Evolutionary conservation across 2,113 vertebrate genomes (phyloP).

Genomic region (Oplegnathus fasciatus): DNA sequence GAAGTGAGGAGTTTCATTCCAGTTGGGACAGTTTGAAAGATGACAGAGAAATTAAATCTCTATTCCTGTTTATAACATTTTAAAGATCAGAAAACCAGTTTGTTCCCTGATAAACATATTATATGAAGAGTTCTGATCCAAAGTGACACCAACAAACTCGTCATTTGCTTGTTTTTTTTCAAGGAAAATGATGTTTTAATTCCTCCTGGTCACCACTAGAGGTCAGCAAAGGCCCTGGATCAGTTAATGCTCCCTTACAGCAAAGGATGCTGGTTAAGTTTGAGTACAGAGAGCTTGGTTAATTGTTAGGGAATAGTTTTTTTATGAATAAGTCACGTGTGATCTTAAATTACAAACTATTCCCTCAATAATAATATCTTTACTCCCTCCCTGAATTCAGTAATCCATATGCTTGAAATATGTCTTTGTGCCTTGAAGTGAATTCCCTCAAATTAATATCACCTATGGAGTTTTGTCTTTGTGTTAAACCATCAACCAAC

Average conservation of each 20-base stretch:
- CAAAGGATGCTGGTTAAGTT: too few species aligned
- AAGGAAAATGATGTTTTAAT: background rate
- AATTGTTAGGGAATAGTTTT: background rate
- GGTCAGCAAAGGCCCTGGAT: background rate
- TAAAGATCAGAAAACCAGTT: background rate
- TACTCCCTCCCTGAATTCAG: background rate
- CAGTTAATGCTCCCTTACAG: background rate
- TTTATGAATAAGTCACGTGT: too few species aligned
- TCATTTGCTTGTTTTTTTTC: too few species aligned
- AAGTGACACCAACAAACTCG: background rate
- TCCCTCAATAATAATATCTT: too few species aligned
- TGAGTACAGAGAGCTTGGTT: too few species aligned
- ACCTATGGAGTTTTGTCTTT: background rate
- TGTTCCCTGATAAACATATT: background rate
- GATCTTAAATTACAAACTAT: too few species aligned
- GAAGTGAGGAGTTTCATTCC: constrained; percentile 34
- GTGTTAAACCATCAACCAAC: too few species aligned
- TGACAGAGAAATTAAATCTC: background rate
- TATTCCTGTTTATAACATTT: background rate
- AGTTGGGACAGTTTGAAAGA: background rate
- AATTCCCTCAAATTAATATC: too few species aligned
- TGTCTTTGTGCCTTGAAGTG: too few species aligned
- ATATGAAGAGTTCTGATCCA: constrained; percentile 27
- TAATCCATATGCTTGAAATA: too few species aligned
- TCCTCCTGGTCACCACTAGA: constrained; percentile 19